phyloP scores from a whole-genome alignment of 2,113 vertebrate species.

The Bungarus multicinctus region DNA sequence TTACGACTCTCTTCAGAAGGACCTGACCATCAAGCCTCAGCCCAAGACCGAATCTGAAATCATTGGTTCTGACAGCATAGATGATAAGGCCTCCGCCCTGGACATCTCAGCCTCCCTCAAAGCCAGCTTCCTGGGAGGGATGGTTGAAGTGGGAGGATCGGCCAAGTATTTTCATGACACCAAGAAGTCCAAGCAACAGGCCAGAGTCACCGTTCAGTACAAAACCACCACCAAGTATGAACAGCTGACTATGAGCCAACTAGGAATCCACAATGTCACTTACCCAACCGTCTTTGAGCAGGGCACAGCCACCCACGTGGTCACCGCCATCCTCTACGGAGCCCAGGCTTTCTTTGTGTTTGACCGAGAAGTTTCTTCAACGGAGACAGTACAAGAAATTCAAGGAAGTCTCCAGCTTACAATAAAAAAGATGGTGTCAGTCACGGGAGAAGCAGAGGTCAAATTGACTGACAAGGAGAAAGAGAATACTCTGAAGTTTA shows the following conservation, averaged over 20 bases:
- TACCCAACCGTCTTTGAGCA: neutral
- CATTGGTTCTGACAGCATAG: slow-evolving; percentile 39
- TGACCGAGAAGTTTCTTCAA: slow-evolving; percentile 3
- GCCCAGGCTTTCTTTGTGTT: slow-evolving; percentile 48
- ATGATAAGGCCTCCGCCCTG: slow-evolving; percentile 40
- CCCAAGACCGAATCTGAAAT: slow-evolving; percentile 26
- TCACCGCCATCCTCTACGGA: slow-evolving; percentile 35
- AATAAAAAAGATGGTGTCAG: too few relatives aligned
- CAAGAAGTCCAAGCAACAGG: slow-evolving; percentile 45
- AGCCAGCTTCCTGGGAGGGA: slow-evolving; percentile 42
- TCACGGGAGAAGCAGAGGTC: neutral
- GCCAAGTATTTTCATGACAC: slow-evolving; percentile 44
- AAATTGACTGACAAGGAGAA: neutral
- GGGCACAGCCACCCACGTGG: slow-evolving; percentile 30
- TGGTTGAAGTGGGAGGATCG: slow-evolving; percentile 43
- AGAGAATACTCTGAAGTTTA: neutral
- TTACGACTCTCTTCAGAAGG: slow-evolving; percentile 13
- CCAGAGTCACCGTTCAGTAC: slow-evolving; percentile 47
- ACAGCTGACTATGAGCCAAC: neutral
- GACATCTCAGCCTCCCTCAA: slow-evolving; percentile 32
- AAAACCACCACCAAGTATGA: too few relatives aligned
- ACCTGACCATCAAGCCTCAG: slow-evolving; percentile 19
- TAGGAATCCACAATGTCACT: neutral
- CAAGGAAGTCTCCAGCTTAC: slow-evolving; percentile 9
- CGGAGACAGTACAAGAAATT: neutral